These are phyloP conservation scores for Eupsittula cactorum DNA, from an alignment of 2,113 vertebrate species.

Conservation along the genomic window DNA sequence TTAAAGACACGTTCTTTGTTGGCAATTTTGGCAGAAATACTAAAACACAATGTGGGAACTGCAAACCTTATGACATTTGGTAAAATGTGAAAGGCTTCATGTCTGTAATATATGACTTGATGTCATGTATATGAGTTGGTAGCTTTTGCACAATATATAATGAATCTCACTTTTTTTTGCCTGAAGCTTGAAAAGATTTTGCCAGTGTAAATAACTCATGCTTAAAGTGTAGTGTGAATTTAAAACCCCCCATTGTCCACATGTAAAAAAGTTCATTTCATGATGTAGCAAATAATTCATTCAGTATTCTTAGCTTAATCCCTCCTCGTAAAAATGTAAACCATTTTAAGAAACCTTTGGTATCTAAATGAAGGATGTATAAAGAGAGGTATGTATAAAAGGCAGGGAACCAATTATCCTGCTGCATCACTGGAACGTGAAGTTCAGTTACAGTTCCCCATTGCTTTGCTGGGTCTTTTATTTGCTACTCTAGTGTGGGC, in stretches of 20 bases:
- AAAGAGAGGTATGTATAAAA: neutral
- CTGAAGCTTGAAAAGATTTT: conserved; percentile 70
- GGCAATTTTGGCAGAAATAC: conserved; percentile 76
- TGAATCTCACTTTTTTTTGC: conserved; percentile 70
- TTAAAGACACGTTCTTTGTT: conserved; percentile 75
- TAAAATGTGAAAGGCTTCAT: conserved; percentile 74
- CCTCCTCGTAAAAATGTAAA: neutral
- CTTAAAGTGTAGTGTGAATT: conserved; percentile 34
- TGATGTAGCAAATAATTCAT: neutral
- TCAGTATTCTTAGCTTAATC: neutral
- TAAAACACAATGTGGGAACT: conserved; percentile 70
- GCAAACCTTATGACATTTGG: conserved; percentile 69
- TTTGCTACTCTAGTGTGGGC: conserved; percentile 24
- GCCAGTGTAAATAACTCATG: conserved; percentile 62
- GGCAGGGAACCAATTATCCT: neutral
- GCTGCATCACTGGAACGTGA: neutral
- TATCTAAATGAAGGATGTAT: neutral
- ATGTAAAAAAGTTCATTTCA: conserved; percentile 2
- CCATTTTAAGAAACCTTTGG: neutral
- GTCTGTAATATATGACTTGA: conserved; percentile 79
- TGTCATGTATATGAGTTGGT: conserved; percentile 80
- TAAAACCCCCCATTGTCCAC: neutral
- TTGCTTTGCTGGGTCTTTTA: neutral
- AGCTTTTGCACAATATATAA: conserved; percentile 74
- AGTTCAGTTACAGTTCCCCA: neutral